Conservation (phyloP, 2,113 vertebrate species). For the Megalops atlanticus region DNA sequence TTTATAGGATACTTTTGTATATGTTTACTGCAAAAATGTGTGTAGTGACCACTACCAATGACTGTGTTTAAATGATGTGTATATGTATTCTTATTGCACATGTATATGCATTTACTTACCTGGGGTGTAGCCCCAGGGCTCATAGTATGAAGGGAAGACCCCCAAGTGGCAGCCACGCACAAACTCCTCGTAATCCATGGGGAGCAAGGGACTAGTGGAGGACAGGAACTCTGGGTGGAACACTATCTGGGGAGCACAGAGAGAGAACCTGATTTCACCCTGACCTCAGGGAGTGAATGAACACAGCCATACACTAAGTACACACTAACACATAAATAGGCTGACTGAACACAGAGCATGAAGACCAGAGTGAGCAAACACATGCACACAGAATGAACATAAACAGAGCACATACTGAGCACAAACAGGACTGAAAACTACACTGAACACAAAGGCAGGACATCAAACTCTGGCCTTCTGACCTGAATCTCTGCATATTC, state of each 20-base stretch:
- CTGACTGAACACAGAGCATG: background rate
- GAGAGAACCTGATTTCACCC: background rate
- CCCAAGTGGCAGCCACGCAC: conserved; percentile 95
- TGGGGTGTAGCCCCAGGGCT: conserved; percentile 97
- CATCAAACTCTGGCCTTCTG: background rate
- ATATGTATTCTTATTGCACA: background rate
- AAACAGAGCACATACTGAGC: background rate
- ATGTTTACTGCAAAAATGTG: too few species aligned
- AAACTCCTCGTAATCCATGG: conserved; percentile 97
- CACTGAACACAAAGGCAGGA: background rate
- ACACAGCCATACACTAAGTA: background rate
- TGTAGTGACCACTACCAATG: too few species aligned
- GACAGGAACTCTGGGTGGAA: conserved; percentile 97
- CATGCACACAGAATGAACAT: background rate
- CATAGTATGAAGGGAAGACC: conserved; percentile 97
- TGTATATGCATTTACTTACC: conserved; percentile 63
- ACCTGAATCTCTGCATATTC: background rate
- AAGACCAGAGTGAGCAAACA: background rate
- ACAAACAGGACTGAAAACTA: background rate
- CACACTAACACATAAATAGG: background rate
- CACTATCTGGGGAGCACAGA: conserved; percentile 73
- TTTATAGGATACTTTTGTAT: too few species aligned
- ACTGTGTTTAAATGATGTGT: background rate
- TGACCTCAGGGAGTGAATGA: too few species aligned
- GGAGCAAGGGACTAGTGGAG: conserved; percentile 91